These are phyloP conservation scores for Steinernema scapterisci DNA, from an alignment of 2,888 invertebrate genomes.

Conservation along the genomic window DNA sequence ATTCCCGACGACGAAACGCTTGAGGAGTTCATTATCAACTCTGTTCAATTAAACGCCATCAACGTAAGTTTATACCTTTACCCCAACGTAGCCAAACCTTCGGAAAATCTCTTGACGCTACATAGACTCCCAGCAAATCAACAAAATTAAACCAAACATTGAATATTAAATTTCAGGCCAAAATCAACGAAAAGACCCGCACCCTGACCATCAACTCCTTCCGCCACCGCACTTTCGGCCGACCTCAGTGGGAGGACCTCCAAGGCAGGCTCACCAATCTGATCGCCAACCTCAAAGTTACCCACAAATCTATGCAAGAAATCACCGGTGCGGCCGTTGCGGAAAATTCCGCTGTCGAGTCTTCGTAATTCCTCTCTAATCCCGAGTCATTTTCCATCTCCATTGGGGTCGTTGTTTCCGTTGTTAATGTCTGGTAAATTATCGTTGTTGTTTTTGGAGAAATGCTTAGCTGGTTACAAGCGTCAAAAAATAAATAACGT, in stretches of 20 bases:
- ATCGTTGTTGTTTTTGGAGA: constrained; percentile 22
- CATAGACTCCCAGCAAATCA: no score
- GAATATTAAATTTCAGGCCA: constrained; percentile 55
- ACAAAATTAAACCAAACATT: background rate
- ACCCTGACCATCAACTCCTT: constrained; percentile 55
- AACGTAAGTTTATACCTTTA: constrained; percentile 46
- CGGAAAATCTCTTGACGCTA: background rate
- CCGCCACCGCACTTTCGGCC: constrained; percentile 61
- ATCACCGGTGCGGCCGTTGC: constrained; percentile 39
- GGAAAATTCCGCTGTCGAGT: background rate
- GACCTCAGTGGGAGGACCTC: constrained; percentile 57
- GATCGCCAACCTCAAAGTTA: constrained; percentile 53
- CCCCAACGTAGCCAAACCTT: background rate
- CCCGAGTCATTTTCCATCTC: background rate
- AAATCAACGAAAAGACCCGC: constrained; percentile 61
- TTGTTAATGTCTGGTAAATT: constrained; percentile 27
- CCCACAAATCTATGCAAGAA: constrained; percentile 53
- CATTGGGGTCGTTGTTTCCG: background rate
- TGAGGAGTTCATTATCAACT: constrained; percentile 95
- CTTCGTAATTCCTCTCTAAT: background rate
- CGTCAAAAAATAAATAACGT: background rate
- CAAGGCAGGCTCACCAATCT: constrained; percentile 53
- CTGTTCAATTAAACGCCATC: constrained; percentile 64
- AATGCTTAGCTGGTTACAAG: background rate
- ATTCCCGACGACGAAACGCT: constrained; percentile 81